Conservation (phyloP, 2,888 invertebrate genomes). For the Patella pellucida region DNA sequence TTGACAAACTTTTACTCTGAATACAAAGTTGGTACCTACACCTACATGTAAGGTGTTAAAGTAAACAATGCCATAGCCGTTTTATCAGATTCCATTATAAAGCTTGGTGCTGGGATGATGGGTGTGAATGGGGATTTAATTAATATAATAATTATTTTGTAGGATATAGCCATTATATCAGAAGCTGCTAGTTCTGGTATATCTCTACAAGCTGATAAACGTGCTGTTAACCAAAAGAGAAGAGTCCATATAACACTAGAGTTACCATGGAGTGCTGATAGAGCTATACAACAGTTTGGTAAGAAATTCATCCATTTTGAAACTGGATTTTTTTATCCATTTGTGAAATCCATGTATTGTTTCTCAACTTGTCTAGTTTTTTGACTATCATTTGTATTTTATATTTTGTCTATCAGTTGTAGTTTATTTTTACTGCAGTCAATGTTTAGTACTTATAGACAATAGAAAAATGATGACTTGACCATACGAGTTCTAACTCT, state of each 20-base stretch:
- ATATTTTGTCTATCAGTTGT: neutral
- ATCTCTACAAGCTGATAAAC: constrained; percentile 89
- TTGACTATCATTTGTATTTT: too few relatives aligned
- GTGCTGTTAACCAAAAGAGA: constrained; percentile 92
- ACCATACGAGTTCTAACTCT: too few relatives aligned
- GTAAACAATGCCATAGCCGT: neutral
- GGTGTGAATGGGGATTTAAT: neutral
- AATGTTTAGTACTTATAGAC: too few relatives aligned
- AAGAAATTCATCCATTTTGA: constrained; percentile 24
- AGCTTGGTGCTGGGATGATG: neutral
- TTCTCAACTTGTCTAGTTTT: too few relatives aligned
- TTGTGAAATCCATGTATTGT: too few relatives aligned
- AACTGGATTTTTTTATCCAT: neutral
- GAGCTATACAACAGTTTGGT: constrained; percentile 99
- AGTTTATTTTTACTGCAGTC: neutral
- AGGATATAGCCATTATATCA: constrained; percentile 95
- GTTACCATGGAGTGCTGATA: constrained; percentile 98
- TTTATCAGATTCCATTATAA: neutral
- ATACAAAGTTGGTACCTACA: too few relatives aligned
- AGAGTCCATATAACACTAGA: constrained; percentile 98
- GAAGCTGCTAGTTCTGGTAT: constrained; percentile 97
- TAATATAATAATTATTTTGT: constrained; percentile 29
- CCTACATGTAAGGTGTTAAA: neutral
- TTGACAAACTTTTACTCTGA: too few relatives aligned
- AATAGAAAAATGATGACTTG: too few relatives aligned